A percentile compares a stretch with the other conserved stretches of the same genome.
phyloP scores from a whole-genome alignment of 2,888 invertebrate species.

The Conops quadrifasciatus region DNA sequence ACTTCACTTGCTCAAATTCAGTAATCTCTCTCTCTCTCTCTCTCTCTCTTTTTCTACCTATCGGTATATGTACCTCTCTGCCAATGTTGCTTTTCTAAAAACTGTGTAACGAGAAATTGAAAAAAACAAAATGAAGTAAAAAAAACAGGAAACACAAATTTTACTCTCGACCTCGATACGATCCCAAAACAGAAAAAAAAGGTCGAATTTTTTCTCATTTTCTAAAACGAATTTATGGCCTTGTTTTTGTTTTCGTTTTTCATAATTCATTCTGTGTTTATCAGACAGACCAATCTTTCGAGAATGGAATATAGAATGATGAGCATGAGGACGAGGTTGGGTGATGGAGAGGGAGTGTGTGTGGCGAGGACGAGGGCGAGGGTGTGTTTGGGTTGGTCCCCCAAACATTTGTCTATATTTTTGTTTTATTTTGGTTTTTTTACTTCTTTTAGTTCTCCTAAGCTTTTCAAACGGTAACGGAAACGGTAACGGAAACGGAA shows the following conservation, averaged over 20 bases:
- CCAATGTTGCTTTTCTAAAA: no score
- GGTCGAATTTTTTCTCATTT: background rate
- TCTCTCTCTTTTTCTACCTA: background rate
- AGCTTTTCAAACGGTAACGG: background rate
- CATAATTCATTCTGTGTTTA: background rate
- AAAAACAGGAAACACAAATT: background rate
- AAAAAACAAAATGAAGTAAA: background rate
- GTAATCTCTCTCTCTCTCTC: background rate
- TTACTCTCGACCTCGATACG: no score
- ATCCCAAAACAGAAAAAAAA: no score
- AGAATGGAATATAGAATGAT: no score
- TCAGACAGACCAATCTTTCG: background rate
- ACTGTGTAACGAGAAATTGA: no score
- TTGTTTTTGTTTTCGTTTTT: conserved; percentile 1
- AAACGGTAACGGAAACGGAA: background rate
- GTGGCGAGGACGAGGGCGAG: no score
- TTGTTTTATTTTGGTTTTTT: background rate
- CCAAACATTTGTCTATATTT: background rate
- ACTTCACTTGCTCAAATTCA: background rate
- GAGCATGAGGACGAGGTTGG: no score
- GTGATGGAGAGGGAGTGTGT: no score
- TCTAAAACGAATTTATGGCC: background rate
- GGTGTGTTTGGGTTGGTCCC: no score
- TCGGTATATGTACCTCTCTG: no score
- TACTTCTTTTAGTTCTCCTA: background rate